These are phyloP conservation scores for Polypterus bichir DNA, from an alignment of 2,113 vertebrate genomes.

Conservation along the genomic window DNA sequence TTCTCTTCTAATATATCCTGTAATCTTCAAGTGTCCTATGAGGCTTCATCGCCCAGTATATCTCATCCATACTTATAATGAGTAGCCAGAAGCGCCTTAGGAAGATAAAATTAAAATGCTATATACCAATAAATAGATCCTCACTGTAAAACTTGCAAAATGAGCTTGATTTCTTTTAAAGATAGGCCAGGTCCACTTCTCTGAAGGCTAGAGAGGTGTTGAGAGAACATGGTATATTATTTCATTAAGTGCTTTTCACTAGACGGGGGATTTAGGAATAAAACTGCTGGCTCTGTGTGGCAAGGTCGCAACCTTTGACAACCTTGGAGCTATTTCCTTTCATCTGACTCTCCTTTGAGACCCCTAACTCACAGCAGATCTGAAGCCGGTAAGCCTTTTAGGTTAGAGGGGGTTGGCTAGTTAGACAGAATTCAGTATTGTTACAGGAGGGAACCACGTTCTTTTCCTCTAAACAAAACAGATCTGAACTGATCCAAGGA, in stretches of 20 bases:
- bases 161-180: too few species aligned
- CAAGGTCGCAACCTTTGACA: constrained; percentile 83
- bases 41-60: too few species aligned
- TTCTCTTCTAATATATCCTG: too few species aligned
- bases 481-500: constrained; percentile 99
- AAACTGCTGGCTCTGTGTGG: constrained; percentile 74
- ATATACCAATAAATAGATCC: too few species aligned
- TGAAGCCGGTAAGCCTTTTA: constrained; percentile 53
- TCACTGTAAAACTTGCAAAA: too few species aligned
- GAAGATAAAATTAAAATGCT: too few species aligned
- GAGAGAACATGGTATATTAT: constrained; percentile 74
- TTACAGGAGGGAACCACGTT: constrained; percentile 55
- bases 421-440: constrained; percentile 87
- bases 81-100: too few species aligned
- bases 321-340: constrained; percentile 70
- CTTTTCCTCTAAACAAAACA: constrained; percentile 69
- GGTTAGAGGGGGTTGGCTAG: constrained; percentile 24
- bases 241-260: constrained; percentile 85
- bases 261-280: constrained; percentile 67
- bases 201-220: constrained; percentile 42
- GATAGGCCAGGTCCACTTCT: constrained; percentile 36
- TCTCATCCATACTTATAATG: too few species aligned
- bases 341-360: constrained; percentile 57
- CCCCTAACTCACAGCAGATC: constrained; percentile 56
- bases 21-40: too few species aligned